These are phyloP conservation scores for Dusona sp. DNA, from an alignment of 2,888 invertebrate genomes.

Conservation along the genomic window DNA sequence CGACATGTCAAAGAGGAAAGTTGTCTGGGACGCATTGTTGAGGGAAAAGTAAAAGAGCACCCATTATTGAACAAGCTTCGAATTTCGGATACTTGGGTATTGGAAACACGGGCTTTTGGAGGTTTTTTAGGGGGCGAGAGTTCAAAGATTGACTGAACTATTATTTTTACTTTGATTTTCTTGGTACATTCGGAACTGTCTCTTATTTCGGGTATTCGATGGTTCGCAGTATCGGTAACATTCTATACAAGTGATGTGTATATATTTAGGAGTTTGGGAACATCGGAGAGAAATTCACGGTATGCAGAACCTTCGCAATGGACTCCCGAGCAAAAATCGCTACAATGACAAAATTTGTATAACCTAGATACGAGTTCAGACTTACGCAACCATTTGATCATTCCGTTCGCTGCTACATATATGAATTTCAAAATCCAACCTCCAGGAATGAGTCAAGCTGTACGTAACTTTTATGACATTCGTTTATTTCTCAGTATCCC, in stretches of 20 bases:
- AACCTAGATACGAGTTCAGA: constrained; percentile 20
- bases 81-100: background rate
- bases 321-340: background rate
- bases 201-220: too few species aligned
- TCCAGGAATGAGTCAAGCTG: constrained; percentile 15
- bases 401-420: background rate
- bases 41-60: background rate
- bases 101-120: background rate
- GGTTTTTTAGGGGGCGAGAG: background rate
- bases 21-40: background rate
- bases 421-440: constrained; percentile 71
- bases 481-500: background rate
- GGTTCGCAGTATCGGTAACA: too few species aligned
- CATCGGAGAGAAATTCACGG: constrained; percentile 6
- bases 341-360: constrained; percentile 6
- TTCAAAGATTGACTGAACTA: background rate
- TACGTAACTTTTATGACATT: constrained; percentile 19
- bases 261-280: background rate
- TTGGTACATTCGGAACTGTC: background rate
- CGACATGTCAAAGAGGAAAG: background rate
- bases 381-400: constrained; percentile 42
- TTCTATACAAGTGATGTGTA: background rate
- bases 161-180: background rate
- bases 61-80: background rate
- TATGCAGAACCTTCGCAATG: constrained; percentile 39